These are phyloP conservation scores for Sitobion miscanthi DNA, from an alignment of 1,140 invertebrate genomes.

Conservation along the genomic window DNA sequence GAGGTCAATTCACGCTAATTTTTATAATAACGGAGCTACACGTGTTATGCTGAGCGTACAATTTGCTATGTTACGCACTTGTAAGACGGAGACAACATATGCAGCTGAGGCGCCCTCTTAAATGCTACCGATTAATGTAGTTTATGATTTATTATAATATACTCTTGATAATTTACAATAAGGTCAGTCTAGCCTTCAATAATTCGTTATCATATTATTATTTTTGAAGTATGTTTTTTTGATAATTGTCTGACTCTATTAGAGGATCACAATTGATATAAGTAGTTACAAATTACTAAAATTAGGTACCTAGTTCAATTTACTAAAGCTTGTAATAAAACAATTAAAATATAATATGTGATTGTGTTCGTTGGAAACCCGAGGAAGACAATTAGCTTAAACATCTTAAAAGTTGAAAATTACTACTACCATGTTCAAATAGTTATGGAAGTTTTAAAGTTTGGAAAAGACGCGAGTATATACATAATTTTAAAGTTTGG, in stretches of 20 bases:
- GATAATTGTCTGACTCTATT: background rate
- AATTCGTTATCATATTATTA: too few relatives aligned
- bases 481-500: too few relatives aligned
- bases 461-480: background rate
- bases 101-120: too few relatives aligned
- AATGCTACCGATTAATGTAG: background rate
- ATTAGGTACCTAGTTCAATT: background rate
- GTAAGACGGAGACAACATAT: too few relatives aligned
- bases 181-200: background rate
- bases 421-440: background rate
- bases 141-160: background rate
- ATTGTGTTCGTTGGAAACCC: background rate
- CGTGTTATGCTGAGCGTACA: too few relatives aligned
- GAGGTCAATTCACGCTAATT: too few relatives aligned
- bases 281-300: background rate
- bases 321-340: background rate
- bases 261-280: background rate
- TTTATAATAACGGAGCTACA: too few relatives aligned
- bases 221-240: background rate
- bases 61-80: too few relatives aligned
- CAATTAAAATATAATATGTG: background rate
- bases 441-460: background rate
- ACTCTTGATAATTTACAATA: background rate
- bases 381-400: background rate
- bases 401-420: background rate